A percentile compares a stretch with the other conserved stretches of the same genome.
phyloP scores from a whole-genome alignment of 2,888 invertebrate genomes.

The Mythimna ferrago region DNA sequence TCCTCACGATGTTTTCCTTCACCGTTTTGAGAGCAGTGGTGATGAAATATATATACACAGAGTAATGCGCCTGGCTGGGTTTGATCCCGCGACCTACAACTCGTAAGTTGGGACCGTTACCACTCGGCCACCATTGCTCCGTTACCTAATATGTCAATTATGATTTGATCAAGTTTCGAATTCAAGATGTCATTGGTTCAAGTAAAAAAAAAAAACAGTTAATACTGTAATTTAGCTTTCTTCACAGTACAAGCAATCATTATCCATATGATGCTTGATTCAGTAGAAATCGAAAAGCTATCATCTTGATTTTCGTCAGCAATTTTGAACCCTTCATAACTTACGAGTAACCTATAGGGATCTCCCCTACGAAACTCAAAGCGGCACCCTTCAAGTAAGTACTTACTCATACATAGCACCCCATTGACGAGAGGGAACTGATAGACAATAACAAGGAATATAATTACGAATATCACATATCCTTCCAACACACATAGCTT shows the following conservation, averaged over 20 bases:
- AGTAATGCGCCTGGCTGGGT: too few species aligned
- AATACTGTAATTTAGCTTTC: not conserved
- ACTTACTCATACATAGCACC: constrained; percentile 1
- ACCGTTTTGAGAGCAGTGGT: too few species aligned
- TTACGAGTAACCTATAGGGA: constrained; percentile 9
- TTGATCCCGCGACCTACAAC: too few species aligned
- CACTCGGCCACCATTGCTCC: too few species aligned
- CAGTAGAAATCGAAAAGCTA: not conserved
- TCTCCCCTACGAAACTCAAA: constrained; percentile 34
- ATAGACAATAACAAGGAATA: constrained; percentile 34
- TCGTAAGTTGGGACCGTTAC: too few species aligned
- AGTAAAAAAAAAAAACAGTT: not conserved
- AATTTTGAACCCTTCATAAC: constrained; percentile 6
- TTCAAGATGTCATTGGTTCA: too few species aligned
- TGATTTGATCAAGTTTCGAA: too few species aligned
- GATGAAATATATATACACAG: too few species aligned
- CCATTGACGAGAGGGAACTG: constrained; percentile 7
- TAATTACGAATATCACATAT: constrained; percentile 48
- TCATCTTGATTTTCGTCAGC: constrained; percentile 10
- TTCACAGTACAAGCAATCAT: not conserved
- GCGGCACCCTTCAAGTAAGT: constrained; percentile 31
- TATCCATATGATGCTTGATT: not conserved
- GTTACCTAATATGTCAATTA: too few species aligned
- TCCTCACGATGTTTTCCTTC: too few species aligned
- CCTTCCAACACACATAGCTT: constrained; percentile 12